Evolutionary conservation across 30 jellyfish, hydroid and myxozoan species (phyloP), one percentile per base, ranked within the genome.

Genomic region (Pseudorhiza aurosa): DNA sequence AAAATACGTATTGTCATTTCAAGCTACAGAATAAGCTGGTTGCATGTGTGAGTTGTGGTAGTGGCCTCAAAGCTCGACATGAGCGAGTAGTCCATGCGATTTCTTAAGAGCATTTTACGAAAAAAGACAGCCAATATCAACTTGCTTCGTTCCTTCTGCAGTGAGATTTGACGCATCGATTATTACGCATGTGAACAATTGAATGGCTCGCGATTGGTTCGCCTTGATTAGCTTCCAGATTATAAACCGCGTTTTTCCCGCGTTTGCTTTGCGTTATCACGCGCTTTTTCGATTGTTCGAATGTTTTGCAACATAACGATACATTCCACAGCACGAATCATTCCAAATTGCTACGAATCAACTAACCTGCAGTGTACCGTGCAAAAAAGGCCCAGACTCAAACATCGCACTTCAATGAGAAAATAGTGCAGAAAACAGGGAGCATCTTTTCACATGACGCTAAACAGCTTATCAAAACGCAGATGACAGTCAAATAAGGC

Each of bases 181-280:
- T 59, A 82, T 82, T 82, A 82, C 94, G 94, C 94, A 68, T 67
- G 85, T 81, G 93, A 67, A 82, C 77, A 80, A 80, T 80, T 80
- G 81, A 58, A 82, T 45, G 74, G 32, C 67, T 65, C 42, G 81
- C 85, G 64, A 71, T 82, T 82, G 94, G 94, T 51, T 42, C 58
- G 71, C 28, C 51, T 45, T 79, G 91, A 79, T 79, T 79, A 79
- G 83, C 91, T 42, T 77, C 68, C 81, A 59, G 81, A 44, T 77
- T 44, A 59, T 9, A 58, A 9, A 42, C 29, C 83, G 69, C 55
- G 70, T 39, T 70, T 47, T n/a, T 28, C 83, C 69, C 10, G 10
- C 10, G 50, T 39, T 39, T n/a, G 58, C 8, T 7, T 7, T 22
- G 50, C 50, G 50, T 39, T 39, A 5, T 12, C 50, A 39, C 12